phyloP scores from a whole-genome alignment of 2,888 invertebrate species.

The Adela reaumurella region DNA sequence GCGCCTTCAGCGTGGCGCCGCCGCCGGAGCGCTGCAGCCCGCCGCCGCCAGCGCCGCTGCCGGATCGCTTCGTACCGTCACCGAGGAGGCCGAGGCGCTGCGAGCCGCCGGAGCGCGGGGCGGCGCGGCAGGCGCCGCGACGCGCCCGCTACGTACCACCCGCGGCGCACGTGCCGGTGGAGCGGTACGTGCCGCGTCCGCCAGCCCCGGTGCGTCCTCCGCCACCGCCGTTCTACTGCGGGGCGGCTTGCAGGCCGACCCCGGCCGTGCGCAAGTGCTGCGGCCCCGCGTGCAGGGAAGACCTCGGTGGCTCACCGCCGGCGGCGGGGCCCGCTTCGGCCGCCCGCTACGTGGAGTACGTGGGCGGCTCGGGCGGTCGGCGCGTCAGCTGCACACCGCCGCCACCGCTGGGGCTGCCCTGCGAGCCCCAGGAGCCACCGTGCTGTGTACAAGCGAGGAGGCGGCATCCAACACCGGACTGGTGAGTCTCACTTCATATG shows the following conservation, averaged over 20 bases:
- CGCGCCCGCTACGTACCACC: constrained; percentile 63
- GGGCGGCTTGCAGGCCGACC: constrained; percentile 44
- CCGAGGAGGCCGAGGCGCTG: constrained; percentile 62
- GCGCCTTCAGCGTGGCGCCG: constrained; percentile 60
- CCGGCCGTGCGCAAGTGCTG: constrained; percentile 43
- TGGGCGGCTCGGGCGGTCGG: constrained; percentile 61
- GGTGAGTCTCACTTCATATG: too few species aligned
- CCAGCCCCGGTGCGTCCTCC: constrained; percentile 43
- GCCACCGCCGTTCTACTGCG: constrained; percentile 56
- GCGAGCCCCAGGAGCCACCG: constrained; percentile 48
- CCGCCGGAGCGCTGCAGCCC: constrained; percentile 61
- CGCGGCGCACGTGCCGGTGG: constrained; percentile 67
- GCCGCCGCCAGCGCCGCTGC: constrained; percentile 62
- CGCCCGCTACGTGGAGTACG: constrained; percentile 60
- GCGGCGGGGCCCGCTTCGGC: constrained; percentile 34
- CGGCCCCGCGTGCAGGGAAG: constrained; percentile 45
- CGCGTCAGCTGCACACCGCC: constrained; percentile 52
- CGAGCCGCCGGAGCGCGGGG: constrained; percentile 64
- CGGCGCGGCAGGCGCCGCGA: constrained; percentile 26
- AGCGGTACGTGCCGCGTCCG: constrained; percentile 66
- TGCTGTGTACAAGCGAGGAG: constrained; percentile 58
- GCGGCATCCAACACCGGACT: constrained; percentile 55
- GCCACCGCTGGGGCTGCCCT: constrained; percentile 44
- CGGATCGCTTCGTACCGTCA: constrained; percentile 54
- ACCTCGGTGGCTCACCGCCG: constrained; percentile 32